Conservation (phyloP, 2,113 vertebrate species). For the Solea solea region DNA sequence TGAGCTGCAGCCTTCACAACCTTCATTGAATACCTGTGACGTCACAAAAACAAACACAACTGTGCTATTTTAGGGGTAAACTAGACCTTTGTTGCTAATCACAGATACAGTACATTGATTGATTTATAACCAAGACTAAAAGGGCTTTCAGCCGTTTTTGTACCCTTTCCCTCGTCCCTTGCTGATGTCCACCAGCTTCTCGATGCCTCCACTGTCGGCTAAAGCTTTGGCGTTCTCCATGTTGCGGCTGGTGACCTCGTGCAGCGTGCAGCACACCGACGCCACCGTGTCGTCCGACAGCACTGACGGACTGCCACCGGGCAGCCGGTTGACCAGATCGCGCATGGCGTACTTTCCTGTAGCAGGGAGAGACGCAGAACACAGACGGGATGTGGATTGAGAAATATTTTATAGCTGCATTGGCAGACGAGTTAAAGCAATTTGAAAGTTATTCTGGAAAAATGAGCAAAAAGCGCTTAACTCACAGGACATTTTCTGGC, state of each 20-base stretch:
- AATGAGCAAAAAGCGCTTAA: too few relatives aligned
- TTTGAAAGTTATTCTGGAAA: too few relatives aligned
- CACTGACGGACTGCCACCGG: slow-evolving; percentile 82
- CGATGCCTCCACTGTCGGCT: slow-evolving; percentile 93
- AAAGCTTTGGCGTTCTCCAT: slow-evolving; percentile 98
- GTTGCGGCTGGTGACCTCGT: slow-evolving; percentile 97
- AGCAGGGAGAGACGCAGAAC: not conserved
- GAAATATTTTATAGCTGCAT: not conserved
- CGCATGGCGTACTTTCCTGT: slow-evolving; percentile 97
- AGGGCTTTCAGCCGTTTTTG: not conserved
- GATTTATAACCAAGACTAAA: not conserved
- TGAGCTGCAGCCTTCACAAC: slow-evolving; percentile 97
- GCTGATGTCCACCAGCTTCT: slow-evolving; percentile 96
- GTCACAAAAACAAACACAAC: not conserved
- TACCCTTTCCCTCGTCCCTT: slow-evolving; percentile 94
- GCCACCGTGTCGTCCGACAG: slow-evolving; percentile 94
- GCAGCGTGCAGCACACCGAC: slow-evolving; percentile 94
- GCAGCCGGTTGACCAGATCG: slow-evolving; percentile 94
- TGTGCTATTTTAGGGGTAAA: not conserved
- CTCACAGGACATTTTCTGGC: too few relatives aligned
- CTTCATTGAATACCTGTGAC: slow-evolving; percentile 91
- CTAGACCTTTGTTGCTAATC: not conserved
- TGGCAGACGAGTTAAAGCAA: too few relatives aligned
- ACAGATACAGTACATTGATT: too few relatives aligned
- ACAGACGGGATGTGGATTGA: not conserved